Evolutionary conservation across 1,140 invertebrate species (phyloP), one percentile per base, ranked within the genome.

Genomic region (Drosophila triauraria): DNA sequence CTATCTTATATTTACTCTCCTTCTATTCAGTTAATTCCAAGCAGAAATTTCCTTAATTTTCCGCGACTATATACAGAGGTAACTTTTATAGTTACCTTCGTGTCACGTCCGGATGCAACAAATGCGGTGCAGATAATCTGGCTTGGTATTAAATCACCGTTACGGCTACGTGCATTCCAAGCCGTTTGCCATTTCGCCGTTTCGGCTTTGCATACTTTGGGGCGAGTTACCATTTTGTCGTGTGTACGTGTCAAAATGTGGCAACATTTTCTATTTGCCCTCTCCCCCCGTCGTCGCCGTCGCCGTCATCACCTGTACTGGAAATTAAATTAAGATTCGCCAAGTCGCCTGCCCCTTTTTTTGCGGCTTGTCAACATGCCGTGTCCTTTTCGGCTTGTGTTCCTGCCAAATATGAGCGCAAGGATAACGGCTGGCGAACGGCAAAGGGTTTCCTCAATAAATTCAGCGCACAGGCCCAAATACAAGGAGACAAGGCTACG

Each of bases 371-470:
- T 59, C 50, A 81, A 78, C 64, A 57, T 79, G 43, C 71, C 48
- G 62, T 60, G 77, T 65, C 63, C 68, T 59, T 85, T 82, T 65
- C 30, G n/a, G 17, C 44, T 58, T 40, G 38, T 27, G 3, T 20
- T 58, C 40, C 56, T 62, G 65, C 65, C 74, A 59, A 59, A 82
- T 84, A 83, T 81, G 77, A 80, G 74, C 58, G 68, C 64, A 78
- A 78, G 72, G 77, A 70, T 80, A 75, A 46, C 65, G 57, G 50
- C 47, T 50, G 43, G 40, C 44, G 60, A 32, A 64, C 30, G 38
- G 54, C 53, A 83, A 56, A 63, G 42, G 77, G 79, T 85, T 90
- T 90, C 85, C 85, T 90, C 85, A 90, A 90, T 90, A 90, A 85
- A 91, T 90, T 91, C 62, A 27, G 25, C 46, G 32, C 50, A 42